These are phyloP conservation scores for Corythaixoides concolor DNA, from an alignment of 2,113 vertebrate species.

Conservation along the genomic window DNA sequence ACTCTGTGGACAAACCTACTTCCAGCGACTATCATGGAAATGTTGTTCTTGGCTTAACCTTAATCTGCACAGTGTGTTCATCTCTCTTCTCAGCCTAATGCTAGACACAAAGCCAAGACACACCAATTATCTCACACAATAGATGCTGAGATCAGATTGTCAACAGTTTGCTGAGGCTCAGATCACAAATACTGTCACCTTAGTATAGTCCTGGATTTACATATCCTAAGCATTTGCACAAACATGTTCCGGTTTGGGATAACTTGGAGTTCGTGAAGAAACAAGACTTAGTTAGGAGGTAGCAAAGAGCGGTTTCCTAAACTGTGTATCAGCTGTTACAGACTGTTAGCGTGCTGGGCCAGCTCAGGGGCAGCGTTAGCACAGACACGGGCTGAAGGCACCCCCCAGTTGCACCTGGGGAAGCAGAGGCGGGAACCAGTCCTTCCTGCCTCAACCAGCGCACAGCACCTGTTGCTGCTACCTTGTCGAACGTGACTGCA, in stretches of 20 bases:
- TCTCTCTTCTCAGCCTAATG: neutral
- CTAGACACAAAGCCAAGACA: neutral
- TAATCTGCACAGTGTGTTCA: neutral
- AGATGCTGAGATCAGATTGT: neutral
- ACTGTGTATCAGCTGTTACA: fast-evolving
- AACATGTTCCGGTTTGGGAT: neutral
- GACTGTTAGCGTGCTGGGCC: fast-evolving
- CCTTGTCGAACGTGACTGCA: fast-evolving
- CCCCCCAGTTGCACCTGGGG: fast-evolving
- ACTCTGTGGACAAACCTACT: neutral
- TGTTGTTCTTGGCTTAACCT: neutral
- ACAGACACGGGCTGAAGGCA: neutral
- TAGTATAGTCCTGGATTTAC: neutral
- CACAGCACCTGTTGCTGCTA: fast-evolving
- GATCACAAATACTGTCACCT: neutral
- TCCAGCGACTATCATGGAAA: neutral
- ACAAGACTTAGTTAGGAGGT: neutral
- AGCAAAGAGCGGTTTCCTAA: neutral
- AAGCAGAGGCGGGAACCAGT: neutral
- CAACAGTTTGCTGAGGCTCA: neutral
- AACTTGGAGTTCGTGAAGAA: neutral
- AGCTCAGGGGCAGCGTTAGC: fast-evolving
- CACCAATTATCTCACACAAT: neutral
- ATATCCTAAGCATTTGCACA: neutral
- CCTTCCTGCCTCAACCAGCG: neutral